Base-by-base conservation (phyloP, 2,888 invertebrate genomes). In the Diploptera punctata region DNA sequence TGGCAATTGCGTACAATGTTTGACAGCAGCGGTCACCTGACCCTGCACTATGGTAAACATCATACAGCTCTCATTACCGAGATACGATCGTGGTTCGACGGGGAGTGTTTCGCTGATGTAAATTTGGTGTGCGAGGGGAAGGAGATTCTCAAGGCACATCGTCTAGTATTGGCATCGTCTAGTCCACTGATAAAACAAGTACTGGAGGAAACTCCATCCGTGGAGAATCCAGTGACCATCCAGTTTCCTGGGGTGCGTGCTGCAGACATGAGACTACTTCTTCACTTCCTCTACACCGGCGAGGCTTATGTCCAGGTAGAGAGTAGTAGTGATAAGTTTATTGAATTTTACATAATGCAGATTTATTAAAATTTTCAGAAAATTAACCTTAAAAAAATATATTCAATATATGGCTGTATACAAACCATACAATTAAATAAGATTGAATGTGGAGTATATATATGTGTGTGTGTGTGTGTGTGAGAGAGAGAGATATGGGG, bases 31-130 rank as follows among this genome's bases (percentile, higher is more conserved):
- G 65, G 65, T 65, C 88, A 94, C 88, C 90, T 95, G 87, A 94
- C 94, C 83, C 90, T 95, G 86, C 94, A 94, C 86, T 94, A 95
- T 87, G 94, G 94, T 87, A 94, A 94, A 88, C 94, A 94, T 88
- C 93, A 93, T 88, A 93, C 93, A 86, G 94, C 94, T 86, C 92
- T 95, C 87, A 91, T 93, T 84, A 93, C 93, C 85, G 94, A 94
- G 87, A 93, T 94, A 83, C 92, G 92, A 82, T 92, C 93, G 81
- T 94, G 94, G 88, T 94, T 93, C 87, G 88, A 91, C 80, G 93
- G 93, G 78, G 93, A 94, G 83, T 90, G 93, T 84, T 93, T 92
- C 84, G 93, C 94, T 74, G 94, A 95, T 86, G 89, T 95, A 85
- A 91, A 92, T 81, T 90, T 95, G 81, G 90, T 94, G 77, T 94